Evolutionary conservation across 2,797 vertebrate species (phyloP), one percentile per base, ranked within the genome.

Genomic region (Helicolenus hilgendorfi): DNA sequence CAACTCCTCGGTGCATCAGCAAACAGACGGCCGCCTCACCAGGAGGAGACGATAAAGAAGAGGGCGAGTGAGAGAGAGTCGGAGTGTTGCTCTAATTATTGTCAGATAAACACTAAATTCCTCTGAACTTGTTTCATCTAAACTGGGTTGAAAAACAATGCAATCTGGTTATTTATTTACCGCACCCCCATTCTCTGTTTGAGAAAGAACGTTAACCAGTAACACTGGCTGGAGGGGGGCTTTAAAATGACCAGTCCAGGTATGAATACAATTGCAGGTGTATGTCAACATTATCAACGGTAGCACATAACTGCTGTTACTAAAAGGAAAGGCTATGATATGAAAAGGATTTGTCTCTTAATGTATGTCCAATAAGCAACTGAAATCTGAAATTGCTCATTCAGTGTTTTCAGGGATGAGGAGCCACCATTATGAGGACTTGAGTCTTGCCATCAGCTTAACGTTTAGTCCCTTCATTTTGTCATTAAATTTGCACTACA

Each of bases 401-500:
- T 60, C 6, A 58, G 13, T 31, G 11, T 41, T 49, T 73, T 53
- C 11, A 53, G 27, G 13, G n/a, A 31, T 36, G 18, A 72, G 15
- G 9, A 65, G 22, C 4, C 18, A 45, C 2, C 2, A 10, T 38
- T 77, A 58, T 70, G 41, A 59, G 22, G 8, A 38, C 27, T 22
- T 1, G 20, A 18, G 11, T 31, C 5, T 64, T 41, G 18, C 27
- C 29, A 74, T 78, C 5, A 58, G 22, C 53, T 65, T 58, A 35
- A 81, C 78, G 29, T 78, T 65, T 14, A 45, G 31, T 22, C 15
- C 45, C 60, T 69, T 75, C 7, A 68, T 58, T 58, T 65, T 53
- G 33, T 65, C 31, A 65, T n/a, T 22, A 76, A 45, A 80, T 70
- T 71, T 71, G 62, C 55, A 75, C 73, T 63, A 64, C 26, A 89